Evolutionary conservation across 1,140 invertebrate genomes (phyloP), one percentile per base, ranked within the genome.

Genomic region (Ephestia elutella): DNA sequence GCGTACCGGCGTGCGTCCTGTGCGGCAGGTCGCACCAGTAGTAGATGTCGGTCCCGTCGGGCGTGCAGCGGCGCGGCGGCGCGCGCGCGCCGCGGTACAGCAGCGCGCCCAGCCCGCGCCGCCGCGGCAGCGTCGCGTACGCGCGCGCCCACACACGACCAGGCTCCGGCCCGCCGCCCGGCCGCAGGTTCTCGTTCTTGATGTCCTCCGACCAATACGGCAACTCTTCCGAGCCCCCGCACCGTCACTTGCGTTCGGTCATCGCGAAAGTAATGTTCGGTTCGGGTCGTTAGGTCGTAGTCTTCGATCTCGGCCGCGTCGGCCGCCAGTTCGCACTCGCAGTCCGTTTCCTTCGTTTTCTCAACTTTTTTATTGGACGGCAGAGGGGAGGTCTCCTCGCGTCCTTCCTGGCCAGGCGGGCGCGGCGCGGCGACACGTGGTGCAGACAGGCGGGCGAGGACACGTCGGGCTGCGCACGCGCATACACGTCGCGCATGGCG

Each of bases 1-100:
- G 19, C 32, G 60, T 86, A 91, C 91, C 91, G 80, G 90, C 83
- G 44, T 73, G 68, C 57, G 76, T 78, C 66, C 89, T 89, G 63
- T 2, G 21, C 90, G 90, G 60, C 71, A 93, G 73, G 86, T 95
- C 94, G 89, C 94, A 95, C 94, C 94, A 95, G 87, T 95, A 95
- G 90, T 94, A 94, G 82, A 95, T 93, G 68, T 92, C 92, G 21
- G 94, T 95, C 66, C 94, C 94, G 88, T 95, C 94, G 21, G 94
- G 93, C 35, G 94, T 94, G 67, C 92, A 91, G 35, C 93, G 90
- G 71, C 93, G 93, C n/a, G 94, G 93, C 48, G 94, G 93, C 65
- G 75, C 66, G 54, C 65, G 65, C 54, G 65, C 58, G 51, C 54
- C 28, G 11, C 44, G 19, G 55, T 19, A 54, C 60, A 56, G 57